Evolutionary conservation across 2,888 invertebrate genomes (phyloP), one percentile per base, ranked within the genome.

Genomic region (Julus scanicus): DNA sequence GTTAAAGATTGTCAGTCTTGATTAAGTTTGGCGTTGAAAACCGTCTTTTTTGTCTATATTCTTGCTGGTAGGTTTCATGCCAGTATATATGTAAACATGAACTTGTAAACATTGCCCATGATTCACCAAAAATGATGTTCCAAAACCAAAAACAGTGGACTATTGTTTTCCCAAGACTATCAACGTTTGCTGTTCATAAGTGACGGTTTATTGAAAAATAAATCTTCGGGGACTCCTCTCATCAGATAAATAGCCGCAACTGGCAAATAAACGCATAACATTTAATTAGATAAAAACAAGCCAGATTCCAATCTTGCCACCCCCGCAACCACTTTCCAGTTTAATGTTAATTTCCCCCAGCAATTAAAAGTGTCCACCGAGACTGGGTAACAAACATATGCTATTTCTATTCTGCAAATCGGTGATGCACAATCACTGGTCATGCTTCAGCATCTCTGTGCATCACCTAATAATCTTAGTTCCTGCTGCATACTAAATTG

Each of bases 281-380:
- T 39, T 80, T 80, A 80, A 80, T 80, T 80, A 37, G 80, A 39
- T 4, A 80, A 80, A 80, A 80, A 80, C 29, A 29, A 15, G 80
- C 80, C 37, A 37, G 80, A 63, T 63, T 63, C 9, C 71, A 80
- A 8, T 53, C 15, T 53, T 3, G 53, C 53, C 53, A 53, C 37
- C 37, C 80, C 37, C 37, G 29, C 80, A 80, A 39, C 80, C 80
- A 80, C 80, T 80, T 80, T 80, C 80, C 80, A 80, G 80, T 80
- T 80, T 2, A 80, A 80, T 9, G 80, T 37, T 80, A 80, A 80
- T 80, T 80, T 37, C 80, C 71, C 71, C 80, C 80, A 15, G 80
- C 80, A 80, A 80, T 80, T 80, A 80, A 80, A 80, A 80, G 80
- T 39, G 15, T 80, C 80, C 80, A 80, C 5, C 15, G 80, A 80